These are phyloP conservation scores for Podarcis lilfordi DNA, from an alignment of 2,797 vertebrate species.

Conservation along the genomic window DNA sequence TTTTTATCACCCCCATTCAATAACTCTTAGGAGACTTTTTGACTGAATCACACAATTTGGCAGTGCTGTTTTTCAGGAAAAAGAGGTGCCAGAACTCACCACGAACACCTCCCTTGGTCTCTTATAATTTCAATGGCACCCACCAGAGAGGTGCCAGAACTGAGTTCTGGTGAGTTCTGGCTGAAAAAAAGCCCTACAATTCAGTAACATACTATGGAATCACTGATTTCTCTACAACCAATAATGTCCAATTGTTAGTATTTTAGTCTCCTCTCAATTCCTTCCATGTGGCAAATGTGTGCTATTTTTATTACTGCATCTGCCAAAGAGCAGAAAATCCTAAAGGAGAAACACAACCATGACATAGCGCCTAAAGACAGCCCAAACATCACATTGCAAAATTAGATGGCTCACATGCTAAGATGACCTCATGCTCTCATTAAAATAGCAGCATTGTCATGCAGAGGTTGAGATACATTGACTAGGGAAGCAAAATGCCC, in stretches of 20 bases:
- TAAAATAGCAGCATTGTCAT: slow-evolving; percentile 9
- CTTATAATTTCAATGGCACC: too few species aligned
- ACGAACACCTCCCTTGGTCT: too few species aligned
- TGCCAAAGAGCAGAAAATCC: slow-evolving; percentile 12
- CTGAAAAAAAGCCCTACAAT: neutral
- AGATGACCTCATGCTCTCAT: slow-evolving; percentile 33
- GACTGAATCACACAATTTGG: neutral
- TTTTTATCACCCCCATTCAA: neutral
- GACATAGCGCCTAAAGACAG: slow-evolving; percentile 49
- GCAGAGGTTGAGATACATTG: neutral
- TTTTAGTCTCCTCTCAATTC: slow-evolving; percentile 41
- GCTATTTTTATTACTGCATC: slow-evolving; percentile 31
- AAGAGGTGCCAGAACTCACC: too few species aligned
- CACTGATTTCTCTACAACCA: slow-evolving; percentile 19
- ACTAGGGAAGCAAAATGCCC: slow-evolving; percentile 11
- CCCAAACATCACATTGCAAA: slow-evolving; percentile 38
- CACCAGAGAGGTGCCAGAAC: too few species aligned
- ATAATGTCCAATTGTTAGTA: slow-evolving; percentile 29
- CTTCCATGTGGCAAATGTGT: slow-evolving; percentile 4
- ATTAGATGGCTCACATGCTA: slow-evolving; percentile 41
- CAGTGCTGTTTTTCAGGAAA: neutral
- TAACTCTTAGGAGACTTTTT: neutral
- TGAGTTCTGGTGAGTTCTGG: too few species aligned
- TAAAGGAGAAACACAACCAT: slow-evolving; percentile 19
- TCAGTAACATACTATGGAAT: slow-evolving; percentile 42